Percentiles rank a stretch among this genome's conserved stretches.
These are phyloP conservation scores for Coreoperca whiteheadi DNA, from an alignment of 2,113 vertebrate genomes.

Conservation along the genomic window DNA sequence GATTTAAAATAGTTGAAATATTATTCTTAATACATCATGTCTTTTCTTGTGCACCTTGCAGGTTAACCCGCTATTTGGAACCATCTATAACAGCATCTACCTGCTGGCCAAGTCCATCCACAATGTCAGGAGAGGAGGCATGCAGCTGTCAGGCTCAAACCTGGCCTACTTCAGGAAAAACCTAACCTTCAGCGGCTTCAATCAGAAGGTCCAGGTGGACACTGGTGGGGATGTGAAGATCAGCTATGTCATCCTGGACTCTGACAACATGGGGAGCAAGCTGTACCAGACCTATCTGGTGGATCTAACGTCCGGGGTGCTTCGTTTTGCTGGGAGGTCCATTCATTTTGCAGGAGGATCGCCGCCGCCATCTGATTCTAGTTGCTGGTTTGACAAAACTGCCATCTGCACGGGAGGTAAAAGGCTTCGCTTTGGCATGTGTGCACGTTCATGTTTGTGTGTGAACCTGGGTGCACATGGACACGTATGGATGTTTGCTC, in stretches of 20 bases:
- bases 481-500: background rate
- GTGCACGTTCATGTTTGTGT: background rate
- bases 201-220: conserved; percentile 85
- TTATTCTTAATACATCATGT: background rate
- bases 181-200: conserved; percentile 89
- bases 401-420: conserved; percentile 88
- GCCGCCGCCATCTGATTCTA: conserved; percentile 85
- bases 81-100: conserved; percentile 92
- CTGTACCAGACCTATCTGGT: conserved; percentile 87
- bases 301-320: conserved; percentile 76
- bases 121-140: conserved; percentile 77
- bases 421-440: background rate
- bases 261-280: conserved; percentile 81
- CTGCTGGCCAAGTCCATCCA: conserved; percentile 88
- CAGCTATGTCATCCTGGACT: conserved; percentile 89
- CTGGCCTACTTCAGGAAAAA: conserved; percentile 85
- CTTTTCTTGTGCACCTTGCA: conserved; percentile 60
- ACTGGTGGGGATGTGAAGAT: conserved; percentile 81
- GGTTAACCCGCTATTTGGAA: conserved; percentile 93
- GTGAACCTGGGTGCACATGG: background rate
- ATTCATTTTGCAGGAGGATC: conserved; percentile 87
- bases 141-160: conserved; percentile 77
- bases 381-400: conserved; percentile 90
- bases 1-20: background rate
- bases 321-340: conserved; percentile 79